Conservation (phyloP, 2,797 vertebrate genomes). For the Helostoma temminkii region DNA sequence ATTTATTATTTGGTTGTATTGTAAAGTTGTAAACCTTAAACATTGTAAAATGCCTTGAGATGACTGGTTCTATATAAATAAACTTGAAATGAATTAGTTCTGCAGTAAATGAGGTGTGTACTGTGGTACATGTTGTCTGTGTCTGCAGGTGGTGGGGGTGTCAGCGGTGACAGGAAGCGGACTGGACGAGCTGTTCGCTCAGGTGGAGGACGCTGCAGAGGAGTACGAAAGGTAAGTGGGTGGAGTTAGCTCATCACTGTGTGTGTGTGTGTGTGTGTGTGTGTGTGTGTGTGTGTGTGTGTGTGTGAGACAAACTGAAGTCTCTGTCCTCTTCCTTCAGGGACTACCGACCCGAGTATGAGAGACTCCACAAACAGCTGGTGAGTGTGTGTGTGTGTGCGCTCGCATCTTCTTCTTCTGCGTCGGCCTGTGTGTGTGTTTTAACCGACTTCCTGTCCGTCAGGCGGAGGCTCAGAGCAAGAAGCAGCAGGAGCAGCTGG, state of each 20-base stretch:
- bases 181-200: constrained; percentile 90
- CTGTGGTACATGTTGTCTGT: too few species aligned
- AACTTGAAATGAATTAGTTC: too few species aligned
- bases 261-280: accelerated
- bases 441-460: constrained; percentile 1
- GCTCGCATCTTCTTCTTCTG: not conserved
- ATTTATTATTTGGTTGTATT: too few species aligned
- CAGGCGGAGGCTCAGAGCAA: constrained; percentile 87
- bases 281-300: accelerated
- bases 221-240: constrained; percentile 92
- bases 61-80: too few species aligned
- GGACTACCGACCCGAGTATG: constrained; percentile 95
- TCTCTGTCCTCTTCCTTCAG: constrained; percentile 75
- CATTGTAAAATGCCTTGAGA: too few species aligned
- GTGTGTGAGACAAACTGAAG: not conserved
- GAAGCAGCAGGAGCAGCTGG: constrained; percentile 90
- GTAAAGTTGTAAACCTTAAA: too few species aligned
- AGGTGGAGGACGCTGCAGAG: constrained; percentile 89
- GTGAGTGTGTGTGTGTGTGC: constrained; percentile 75
- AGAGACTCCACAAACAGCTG: constrained; percentile 88
- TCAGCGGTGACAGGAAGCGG: constrained; percentile 93
- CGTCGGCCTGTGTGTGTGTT: not conserved
- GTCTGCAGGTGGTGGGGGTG: constrained; percentile 92
- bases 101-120: too few species aligned
- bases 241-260: not conserved